Evolutionary conservation across 2,888 invertebrate species (phyloP).

Genomic region (Minunthozetes semirufus): DNA sequence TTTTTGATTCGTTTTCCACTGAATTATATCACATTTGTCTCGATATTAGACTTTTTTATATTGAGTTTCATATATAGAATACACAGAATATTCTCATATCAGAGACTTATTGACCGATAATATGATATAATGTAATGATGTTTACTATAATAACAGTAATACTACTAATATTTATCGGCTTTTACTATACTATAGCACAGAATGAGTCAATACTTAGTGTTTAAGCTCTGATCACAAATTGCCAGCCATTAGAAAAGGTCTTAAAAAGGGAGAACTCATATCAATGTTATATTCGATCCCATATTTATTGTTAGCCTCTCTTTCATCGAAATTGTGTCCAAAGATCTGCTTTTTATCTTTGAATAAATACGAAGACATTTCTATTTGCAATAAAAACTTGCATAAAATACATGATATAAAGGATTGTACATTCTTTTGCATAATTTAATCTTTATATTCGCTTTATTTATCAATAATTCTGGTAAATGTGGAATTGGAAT

Average conservation of each 20-base stretch:
- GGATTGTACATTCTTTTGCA: too few relatives aligned
- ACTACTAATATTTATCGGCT: not conserved
- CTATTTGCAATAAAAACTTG: too few relatives aligned
- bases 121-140: not conserved
- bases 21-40: not conserved
- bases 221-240: not conserved
- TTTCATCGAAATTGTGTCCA: too few relatives aligned
- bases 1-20: not conserved
- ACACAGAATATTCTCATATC: not conserved
- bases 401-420: too few relatives aligned
- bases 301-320: too few relatives aligned
- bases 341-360: too few relatives aligned
- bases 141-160: not conserved
- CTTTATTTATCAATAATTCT: too few relatives aligned
- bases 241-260: not conserved
- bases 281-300: too few relatives aligned
- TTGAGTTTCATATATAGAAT: not conserved
- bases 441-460: too few relatives aligned
- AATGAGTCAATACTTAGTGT: not conserved
- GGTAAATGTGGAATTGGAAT: too few relatives aligned
- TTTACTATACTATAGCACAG: not conserved
- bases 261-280: too few relatives aligned
- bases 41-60: not conserved
- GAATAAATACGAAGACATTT: too few relatives aligned
- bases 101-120: not conserved